A percentile compares a stretch with the other conserved stretches of the same genome.
Conservation (phyloP, 2,888 invertebrate genomes). For the Cephus pygmeus region DNA sequence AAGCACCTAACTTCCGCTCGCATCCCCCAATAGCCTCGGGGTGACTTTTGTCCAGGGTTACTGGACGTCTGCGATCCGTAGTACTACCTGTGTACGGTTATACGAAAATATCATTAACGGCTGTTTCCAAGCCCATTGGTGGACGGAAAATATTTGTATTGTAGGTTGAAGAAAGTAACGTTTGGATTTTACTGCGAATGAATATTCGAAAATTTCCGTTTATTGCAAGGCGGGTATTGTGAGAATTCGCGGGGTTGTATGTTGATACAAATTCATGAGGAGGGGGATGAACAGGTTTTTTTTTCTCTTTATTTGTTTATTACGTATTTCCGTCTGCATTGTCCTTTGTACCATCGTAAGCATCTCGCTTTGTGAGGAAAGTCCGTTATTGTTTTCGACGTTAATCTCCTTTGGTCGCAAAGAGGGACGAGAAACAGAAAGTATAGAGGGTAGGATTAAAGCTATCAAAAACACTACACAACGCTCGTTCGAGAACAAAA, state of each 20-base stretch:
- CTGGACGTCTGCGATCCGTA: neutral
- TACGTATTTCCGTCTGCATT: neutral
- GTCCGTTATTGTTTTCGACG: neutral
- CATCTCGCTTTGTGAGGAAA: neutral
- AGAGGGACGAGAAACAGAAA: neutral
- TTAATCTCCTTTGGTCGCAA: neutral
- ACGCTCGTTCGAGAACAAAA: neutral
- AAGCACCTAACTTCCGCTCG: slow-evolving; percentile 51
- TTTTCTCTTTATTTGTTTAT: neutral
- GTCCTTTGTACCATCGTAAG: neutral
- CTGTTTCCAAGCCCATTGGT: neutral
- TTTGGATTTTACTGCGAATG: neutral
- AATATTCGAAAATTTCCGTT: neutral
- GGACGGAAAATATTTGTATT: neutral
- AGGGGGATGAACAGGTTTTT: neutral
- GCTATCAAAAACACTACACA: neutral
- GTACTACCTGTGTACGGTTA: neutral
- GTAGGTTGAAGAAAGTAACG: neutral
- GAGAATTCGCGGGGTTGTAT: neutral
- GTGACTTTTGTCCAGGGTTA: neutral
- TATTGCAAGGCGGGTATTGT: neutral
- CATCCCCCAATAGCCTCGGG: neutral
- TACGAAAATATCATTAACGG: neutral
- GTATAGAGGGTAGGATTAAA: neutral
- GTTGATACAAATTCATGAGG: neutral